Evolutionary conservation across 2,888 invertebrate species (phyloP).

Genomic region (Caenorhabditis sp.): DNA sequence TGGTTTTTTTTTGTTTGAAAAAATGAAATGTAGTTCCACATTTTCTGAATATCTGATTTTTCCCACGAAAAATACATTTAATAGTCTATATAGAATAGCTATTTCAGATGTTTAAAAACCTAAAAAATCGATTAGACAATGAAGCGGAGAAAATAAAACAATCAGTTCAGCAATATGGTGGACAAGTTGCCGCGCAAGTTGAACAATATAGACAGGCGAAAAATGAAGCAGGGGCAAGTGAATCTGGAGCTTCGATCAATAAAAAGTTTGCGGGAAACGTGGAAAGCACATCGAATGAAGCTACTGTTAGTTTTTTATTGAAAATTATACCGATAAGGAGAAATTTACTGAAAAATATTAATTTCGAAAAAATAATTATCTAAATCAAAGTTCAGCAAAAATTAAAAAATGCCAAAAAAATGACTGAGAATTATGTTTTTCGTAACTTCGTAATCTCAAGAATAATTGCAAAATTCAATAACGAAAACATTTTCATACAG

Average conservation of each 20-base stretch:
- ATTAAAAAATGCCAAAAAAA: too few species aligned
- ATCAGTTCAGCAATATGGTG: constrained; percentile 61
- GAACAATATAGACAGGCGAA: constrained; percentile 52
- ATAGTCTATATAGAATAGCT: background rate
- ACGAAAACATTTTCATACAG: too few species aligned
- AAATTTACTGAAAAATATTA: too few species aligned
- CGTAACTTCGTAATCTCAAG: too few species aligned
- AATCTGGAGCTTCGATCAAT: constrained; percentile 49
- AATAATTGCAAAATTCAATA: too few species aligned
- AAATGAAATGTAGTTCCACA: background rate
- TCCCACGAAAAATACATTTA: background rate
- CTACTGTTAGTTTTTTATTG: constrained; percentile 9
- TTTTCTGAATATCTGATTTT: too few species aligned
- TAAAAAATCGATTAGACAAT: constrained; percentile 68
- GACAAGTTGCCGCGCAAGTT: constrained; percentile 63
- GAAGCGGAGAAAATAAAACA: constrained; percentile 66
- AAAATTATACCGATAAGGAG: too few species aligned
- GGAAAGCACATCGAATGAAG: constrained; percentile 10
- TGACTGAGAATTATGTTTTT: too few species aligned
- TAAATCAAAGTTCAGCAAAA: too few species aligned
- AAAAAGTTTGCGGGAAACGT: constrained; percentile 34
- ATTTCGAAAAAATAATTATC: too few species aligned
- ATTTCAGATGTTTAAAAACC: constrained; percentile 68
- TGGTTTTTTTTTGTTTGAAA: background rate
- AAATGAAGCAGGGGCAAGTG: constrained; percentile 63